Conservation (phyloP, 2,888 invertebrate genomes). For the Acronicta aceris region DNA sequence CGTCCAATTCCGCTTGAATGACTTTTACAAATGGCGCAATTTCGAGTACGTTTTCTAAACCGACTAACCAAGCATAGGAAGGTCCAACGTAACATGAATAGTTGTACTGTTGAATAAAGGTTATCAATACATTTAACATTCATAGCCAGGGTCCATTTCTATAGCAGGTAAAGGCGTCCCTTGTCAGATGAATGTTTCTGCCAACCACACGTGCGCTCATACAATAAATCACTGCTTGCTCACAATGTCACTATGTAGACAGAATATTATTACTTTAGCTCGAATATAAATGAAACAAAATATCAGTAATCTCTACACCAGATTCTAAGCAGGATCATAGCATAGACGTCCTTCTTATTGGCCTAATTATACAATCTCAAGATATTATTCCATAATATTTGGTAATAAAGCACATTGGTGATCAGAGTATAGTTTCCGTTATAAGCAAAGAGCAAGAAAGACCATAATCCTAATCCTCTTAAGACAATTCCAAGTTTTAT, state of each 20-base stretch:
- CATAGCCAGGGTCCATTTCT: conserved; percentile 68
- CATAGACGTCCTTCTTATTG: too few relatives aligned
- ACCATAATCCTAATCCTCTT: too few relatives aligned
- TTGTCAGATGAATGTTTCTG: conserved; percentile 73
- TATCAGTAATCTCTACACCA: neutral
- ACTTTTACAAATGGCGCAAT: conserved; percentile 48
- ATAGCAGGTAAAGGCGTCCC: conserved; percentile 84
- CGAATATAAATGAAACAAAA: conserved; percentile 24
- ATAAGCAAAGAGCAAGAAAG: too few relatives aligned
- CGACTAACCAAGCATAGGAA: conserved; percentile 73
- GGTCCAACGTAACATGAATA: conserved; percentile 71
- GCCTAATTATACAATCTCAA: too few relatives aligned
- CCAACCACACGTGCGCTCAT: conserved; percentile 78
- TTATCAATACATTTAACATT: conserved; percentile 75
- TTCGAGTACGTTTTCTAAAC: conserved; percentile 53
- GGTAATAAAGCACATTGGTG: too few relatives aligned
- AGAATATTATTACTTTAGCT: conserved; percentile 40
- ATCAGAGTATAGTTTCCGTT: too few relatives aligned
- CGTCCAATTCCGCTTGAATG: conserved; percentile 32
- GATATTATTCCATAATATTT: too few relatives aligned
- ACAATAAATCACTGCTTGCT: conserved; percentile 78
- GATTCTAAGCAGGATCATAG: neutral
- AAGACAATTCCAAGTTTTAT: too few relatives aligned
- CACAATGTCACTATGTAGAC: conserved; percentile 62
- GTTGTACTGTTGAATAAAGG: conserved; percentile 76